Conservation (phyloP, 2,888 invertebrate species). For the Frankliniella intonsa region DNA sequence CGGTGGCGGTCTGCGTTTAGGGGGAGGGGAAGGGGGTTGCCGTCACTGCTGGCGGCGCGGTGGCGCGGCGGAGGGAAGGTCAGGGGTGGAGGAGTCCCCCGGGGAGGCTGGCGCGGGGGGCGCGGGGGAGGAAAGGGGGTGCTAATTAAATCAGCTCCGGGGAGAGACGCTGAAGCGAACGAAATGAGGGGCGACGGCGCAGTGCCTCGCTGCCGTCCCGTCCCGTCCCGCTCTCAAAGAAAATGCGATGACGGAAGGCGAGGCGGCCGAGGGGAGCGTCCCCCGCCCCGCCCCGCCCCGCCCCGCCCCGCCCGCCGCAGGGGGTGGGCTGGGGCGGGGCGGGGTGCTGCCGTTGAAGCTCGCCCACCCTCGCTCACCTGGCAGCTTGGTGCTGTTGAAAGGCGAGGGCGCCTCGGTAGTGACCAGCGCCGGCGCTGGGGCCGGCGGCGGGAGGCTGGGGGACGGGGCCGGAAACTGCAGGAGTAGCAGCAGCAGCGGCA, state of each 20-base stretch:
- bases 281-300: too few relatives aligned
- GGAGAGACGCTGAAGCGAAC: too few relatives aligned
- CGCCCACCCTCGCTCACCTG: background rate
- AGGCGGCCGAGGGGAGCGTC: too few relatives aligned
- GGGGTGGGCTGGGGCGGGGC: too few relatives aligned
- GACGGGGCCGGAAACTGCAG: background rate
- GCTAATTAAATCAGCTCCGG: slow-evolving; percentile 1
- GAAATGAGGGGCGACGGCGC: too few relatives aligned
- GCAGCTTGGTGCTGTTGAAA: slow-evolving; percentile 3
- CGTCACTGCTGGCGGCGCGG: background rate
- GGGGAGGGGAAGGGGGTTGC: background rate
- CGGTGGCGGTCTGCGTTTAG: background rate
- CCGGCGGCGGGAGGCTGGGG: background rate
- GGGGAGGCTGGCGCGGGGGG: too few relatives aligned
- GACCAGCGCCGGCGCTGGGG: background rate
- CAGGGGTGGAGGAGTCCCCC: too few relatives aligned
- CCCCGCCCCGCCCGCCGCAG: too few relatives aligned
- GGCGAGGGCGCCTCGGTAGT: background rate
- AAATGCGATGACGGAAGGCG: too few relatives aligned
- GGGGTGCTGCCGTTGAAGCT: too few relatives aligned
- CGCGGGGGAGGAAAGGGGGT: background rate
- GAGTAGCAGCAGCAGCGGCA: background rate
- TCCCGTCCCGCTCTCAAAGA: background rate
- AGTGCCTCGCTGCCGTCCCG: background rate
- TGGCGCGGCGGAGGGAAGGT: too few relatives aligned